Percentiles rank a stretch among this genome's conserved stretches.
phyloP scores from a whole-genome alignment of 2,797 vertebrate species.

The Xenentodon cancila region DNA sequence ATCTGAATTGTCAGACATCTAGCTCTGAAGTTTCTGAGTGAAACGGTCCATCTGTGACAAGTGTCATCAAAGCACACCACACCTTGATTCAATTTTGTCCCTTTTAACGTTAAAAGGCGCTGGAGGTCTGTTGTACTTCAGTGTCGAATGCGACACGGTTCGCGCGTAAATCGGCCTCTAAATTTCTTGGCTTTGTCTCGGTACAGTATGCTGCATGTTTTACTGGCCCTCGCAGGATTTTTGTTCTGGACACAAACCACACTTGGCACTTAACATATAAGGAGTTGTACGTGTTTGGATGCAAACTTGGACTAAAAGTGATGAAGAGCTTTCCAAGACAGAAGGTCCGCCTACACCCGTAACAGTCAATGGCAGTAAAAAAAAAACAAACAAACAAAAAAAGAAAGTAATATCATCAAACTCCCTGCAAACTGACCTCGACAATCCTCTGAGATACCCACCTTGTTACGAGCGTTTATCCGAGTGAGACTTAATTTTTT shows the following conservation, averaged over 20 bases:
- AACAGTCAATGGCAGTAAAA: conserved; percentile 18
- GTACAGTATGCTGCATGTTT: neutral
- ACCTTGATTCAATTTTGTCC: too few relatives aligned
- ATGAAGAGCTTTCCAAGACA: conserved; percentile 2
- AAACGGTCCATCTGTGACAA: too few relatives aligned
- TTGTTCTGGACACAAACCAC: conserved; percentile 2
- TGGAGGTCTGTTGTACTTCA: too few relatives aligned
- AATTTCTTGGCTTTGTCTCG: conserved; percentile 1
- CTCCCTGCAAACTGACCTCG: neutral
- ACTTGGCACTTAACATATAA: conserved; percentile 19
- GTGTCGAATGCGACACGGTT: too few relatives aligned
- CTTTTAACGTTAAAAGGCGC: too few relatives aligned
- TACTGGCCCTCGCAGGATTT: neutral
- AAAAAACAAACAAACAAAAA: neutral
- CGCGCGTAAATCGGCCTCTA: too few relatives aligned
- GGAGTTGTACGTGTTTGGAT: conserved; percentile 19
- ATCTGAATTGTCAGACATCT: too few relatives aligned
- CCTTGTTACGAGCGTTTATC: conserved; percentile 10
- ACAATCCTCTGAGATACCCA: conserved; percentile 16
- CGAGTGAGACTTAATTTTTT: conserved; percentile 18
- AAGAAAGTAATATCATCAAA: conserved; percentile 9
- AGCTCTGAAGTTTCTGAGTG: too few relatives aligned
- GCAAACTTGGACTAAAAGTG: conserved; percentile 1
- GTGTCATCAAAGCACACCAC: too few relatives aligned
- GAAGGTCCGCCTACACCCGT: neutral